Conservation (phyloP, 1,140 invertebrate genomes). For the Telenomus remus region DNA sequence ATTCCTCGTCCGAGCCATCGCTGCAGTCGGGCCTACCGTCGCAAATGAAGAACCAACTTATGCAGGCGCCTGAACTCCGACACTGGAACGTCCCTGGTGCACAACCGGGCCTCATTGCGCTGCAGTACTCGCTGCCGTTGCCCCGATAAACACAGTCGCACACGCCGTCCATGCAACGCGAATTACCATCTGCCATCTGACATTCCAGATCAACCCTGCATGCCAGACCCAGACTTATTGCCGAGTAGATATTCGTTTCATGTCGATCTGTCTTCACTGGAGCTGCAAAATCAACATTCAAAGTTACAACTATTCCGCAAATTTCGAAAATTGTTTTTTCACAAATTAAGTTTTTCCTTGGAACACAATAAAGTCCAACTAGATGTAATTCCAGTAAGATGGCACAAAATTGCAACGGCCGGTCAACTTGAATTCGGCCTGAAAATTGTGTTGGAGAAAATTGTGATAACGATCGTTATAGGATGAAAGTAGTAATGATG, state of each 20-base stretch:
- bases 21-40: slow-evolving; percentile 91
- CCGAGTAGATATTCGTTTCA: slow-evolving; percentile 73
- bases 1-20: slow-evolving; percentile 90
- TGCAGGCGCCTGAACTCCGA: slow-evolving; percentile 87
- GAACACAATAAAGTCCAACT: too few species aligned
- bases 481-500: too few species aligned
- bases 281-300: slow-evolving; percentile 18
- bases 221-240: slow-evolving; percentile 84
- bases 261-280: slow-evolving; percentile 69
- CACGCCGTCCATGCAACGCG: slow-evolving; percentile 83
- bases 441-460: too few species aligned
- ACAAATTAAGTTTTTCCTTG: not conserved
- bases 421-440: too few species aligned
- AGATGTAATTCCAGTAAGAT: too few species aligned
- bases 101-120: slow-evolving; percentile 84
- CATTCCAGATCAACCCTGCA: slow-evolving; percentile 88
- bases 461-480: too few species aligned
- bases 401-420: too few species aligned
- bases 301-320: not conserved
- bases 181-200: slow-evolving; percentile 84
- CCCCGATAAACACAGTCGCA: slow-evolving; percentile 84
- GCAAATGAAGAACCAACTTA: slow-evolving; percentile 94
- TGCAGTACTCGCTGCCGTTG: slow-evolving; percentile 77
- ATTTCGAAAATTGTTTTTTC: not conserved
- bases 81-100: slow-evolving; percentile 89